Base-by-base conservation (phyloP, 2,113 vertebrate species). In the Gadus chalcogrammus region DNA sequence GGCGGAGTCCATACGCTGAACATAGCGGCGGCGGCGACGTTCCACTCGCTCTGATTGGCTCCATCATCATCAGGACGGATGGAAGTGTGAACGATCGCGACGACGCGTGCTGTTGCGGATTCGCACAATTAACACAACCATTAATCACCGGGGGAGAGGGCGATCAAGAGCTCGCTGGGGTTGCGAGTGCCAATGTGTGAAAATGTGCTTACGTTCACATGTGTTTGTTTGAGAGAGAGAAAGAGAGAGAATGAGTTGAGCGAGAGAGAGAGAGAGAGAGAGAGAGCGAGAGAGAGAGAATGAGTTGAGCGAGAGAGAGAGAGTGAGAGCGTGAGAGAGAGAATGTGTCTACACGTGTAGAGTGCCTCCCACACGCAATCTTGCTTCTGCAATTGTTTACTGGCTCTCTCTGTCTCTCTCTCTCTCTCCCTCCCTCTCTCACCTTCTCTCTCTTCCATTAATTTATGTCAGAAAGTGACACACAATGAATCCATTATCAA, bases 381-480 rank as follows among this genome's bases (percentile, higher is more conserved):
- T 6, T 31, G 31, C 31, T 31, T 31, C 31, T 4, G 31, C 31
- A 6, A 31, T 31, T 31, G 31, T 31, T 31, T 31, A 31, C 31
- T 31, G 31, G 1, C 3, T 48, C 42, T 48, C 42, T 48, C 42
- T 48, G 0, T 5, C 5, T 48, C 42, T 48, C 42, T 48, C 42
- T 5, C 42, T 48, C 42, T 42, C 38, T 11, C 9, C 3, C 38
- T 3, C 38, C 3, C 38, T 42, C 38, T 42, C 38, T 42, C 38
- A 5, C 38, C 9, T 11, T 42, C 38, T 48, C 42, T 13, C 42
- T 48, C 70, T 64, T 20, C 28, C 72, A 78, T 87, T 75, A 73
- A 83, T 86, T 77, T 71, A 64, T 38, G 52, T 71, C 17, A 27
- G 64, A 68, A 55, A 69, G 52, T 67, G 64, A 62, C 38, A 66